Evolutionary conservation across 2,797 vertebrate species (phyloP).

Genomic region (Semotilus atromaculatus): DNA sequence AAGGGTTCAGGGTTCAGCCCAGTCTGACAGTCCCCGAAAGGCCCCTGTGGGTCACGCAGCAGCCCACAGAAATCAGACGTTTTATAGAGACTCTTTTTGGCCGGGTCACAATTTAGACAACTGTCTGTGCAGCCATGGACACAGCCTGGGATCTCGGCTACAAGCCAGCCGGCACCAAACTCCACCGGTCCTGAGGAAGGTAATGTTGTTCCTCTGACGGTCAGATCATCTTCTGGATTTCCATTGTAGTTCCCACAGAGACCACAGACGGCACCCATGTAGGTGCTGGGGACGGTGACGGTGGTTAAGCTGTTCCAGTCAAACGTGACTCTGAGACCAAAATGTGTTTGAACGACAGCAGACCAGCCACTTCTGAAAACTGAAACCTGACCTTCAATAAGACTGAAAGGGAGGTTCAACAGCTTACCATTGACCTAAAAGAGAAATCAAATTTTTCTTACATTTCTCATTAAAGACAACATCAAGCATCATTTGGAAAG

Average conservation of each 20-base stretch:
- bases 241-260: conserved; percentile 79
- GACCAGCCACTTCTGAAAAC: conserved; percentile 65
- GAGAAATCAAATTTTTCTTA: conserved; percentile 1
- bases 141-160: conserved; percentile 70
- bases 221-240: conserved; percentile 69
- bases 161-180: conserved; percentile 74
- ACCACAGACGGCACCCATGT: conserved; percentile 72
- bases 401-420: conserved; percentile 75
- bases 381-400: conserved; percentile 62
- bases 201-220: conserved; percentile 56
- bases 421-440: conserved; percentile 79
- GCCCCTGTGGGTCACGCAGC: conserved; percentile 68
- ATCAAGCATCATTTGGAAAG: not conserved
- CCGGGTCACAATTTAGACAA: conserved; percentile 67
- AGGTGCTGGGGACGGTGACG: conserved; percentile 70
- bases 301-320: conserved; percentile 70
- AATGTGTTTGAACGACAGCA: conserved; percentile 71
- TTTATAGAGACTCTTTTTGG: conserved; percentile 63
- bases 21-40: conserved; percentile 74
- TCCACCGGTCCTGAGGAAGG: conserved; percentile 10
- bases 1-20: conserved; percentile 64
- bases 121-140: conserved; percentile 63
- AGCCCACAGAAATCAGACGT: conserved; percentile 71
- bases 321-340: conserved; percentile 72
- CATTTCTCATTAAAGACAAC: not conserved